Percentiles rank a stretch among this genome's conserved stretches.
These are phyloP conservation scores for Ruditapes philippinarum DNA, from an alignment of 1,140 invertebrate species.

Conservation along the genomic window DNA sequence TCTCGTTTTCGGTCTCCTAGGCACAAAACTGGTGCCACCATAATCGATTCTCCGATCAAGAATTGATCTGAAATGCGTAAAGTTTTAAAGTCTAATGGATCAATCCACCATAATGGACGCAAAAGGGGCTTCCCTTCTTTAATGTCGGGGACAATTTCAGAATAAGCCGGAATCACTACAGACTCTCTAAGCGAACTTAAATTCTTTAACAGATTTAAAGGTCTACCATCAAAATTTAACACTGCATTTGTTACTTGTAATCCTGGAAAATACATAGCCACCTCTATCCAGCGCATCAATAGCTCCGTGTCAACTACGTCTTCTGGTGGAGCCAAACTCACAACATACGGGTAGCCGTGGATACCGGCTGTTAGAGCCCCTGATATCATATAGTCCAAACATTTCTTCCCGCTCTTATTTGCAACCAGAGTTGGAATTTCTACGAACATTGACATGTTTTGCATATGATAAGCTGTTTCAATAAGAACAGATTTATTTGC, in stretches of 20 bases:
- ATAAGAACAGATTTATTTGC: constrained; percentile 63
- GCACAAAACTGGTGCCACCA: constrained; percentile 93
- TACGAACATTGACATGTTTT: constrained; percentile 63
- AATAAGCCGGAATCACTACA: constrained; percentile 88
- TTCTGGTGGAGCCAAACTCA: constrained; percentile 88
- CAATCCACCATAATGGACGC: constrained; percentile 96
- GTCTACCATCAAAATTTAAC: constrained; percentile 94
- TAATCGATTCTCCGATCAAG: constrained; percentile 92
- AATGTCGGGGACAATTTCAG: constrained; percentile 88
- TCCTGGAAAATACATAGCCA: constrained; percentile 93
- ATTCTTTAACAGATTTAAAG: constrained; percentile 78
- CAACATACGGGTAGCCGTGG: constrained; percentile 93
- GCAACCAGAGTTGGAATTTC: constrained; percentile 65
- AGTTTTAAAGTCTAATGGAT: constrained; percentile 93
- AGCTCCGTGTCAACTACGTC: constrained; percentile 91
- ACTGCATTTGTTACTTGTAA: constrained; percentile 79
- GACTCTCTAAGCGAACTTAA: constrained; percentile 73
- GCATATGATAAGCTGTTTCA: constrained; percentile 66
- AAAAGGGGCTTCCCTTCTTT: constrained; percentile 90
- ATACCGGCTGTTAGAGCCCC: constrained; percentile 93
- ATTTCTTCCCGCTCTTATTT: constrained; percentile 47
- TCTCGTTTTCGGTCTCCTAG: constrained; percentile 90
- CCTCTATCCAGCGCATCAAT: constrained; percentile 95
- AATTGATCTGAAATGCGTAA: constrained; percentile 93
- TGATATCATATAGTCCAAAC: constrained; percentile 89